phyloP scores from a whole-genome alignment of 2,113 vertebrate genomes.

The Archilochus colubris region DNA sequence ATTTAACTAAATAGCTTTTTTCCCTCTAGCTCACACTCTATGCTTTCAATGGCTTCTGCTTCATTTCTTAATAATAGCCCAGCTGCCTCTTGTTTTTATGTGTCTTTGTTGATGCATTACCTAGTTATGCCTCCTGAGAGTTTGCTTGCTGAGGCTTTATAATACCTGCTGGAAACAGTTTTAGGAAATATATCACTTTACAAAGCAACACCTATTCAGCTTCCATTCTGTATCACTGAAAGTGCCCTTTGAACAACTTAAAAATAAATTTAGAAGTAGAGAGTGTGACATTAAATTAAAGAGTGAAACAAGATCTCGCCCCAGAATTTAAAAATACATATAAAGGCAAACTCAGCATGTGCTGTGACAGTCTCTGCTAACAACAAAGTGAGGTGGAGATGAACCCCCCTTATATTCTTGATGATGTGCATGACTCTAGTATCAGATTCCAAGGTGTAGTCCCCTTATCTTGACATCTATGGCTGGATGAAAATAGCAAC shows the following conservation, averaged over 20 bases:
- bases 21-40: not conserved
- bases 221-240: constrained; percentile 9
- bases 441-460: not conserved
- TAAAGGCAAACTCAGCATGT: not conserved
- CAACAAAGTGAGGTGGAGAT: not conserved
- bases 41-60: constrained; percentile 6
- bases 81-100: constrained; percentile 30
- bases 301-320: not conserved
- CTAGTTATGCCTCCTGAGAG: constrained; percentile 39
- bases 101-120: constrained; percentile 46
- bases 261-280: constrained; percentile 31
- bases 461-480: constrained; percentile 4
- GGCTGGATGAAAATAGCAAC: constrained; percentile 35
- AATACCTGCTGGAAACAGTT: constrained; percentile 13
- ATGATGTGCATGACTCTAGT: constrained; percentile 1
- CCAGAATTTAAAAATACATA: constrained; percentile 5
- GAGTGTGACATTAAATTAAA: not conserved
- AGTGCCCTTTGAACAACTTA: constrained; percentile 22
- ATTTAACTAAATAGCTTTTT: constrained; percentile 20
- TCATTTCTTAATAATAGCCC: constrained; percentile 44
- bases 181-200: constrained; percentile 33
- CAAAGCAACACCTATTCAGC: constrained; percentile 27
- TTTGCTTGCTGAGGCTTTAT: constrained; percentile 37
- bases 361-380: not conserved
- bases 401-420: not conserved